Evolutionary conservation across 2,113 vertebrate genomes (phyloP).

Genomic region (Nyctibius bracteatus): DNA sequence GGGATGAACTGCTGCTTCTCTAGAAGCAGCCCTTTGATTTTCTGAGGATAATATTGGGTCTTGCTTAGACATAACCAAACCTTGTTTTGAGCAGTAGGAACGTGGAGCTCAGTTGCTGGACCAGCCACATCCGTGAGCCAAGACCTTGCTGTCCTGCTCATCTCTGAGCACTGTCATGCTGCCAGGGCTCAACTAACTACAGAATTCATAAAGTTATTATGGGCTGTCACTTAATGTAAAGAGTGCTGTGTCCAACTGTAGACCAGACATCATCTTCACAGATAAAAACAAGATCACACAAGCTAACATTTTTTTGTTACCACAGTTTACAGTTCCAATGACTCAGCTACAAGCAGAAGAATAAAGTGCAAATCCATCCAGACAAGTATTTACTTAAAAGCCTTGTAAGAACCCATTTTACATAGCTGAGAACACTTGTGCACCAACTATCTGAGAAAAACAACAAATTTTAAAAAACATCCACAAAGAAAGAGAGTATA

Average conservation of each 20-base stretch:
- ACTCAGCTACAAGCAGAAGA: neutral
- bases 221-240: neutral
- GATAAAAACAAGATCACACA: neutral
- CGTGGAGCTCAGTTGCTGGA: rapidly evolving
- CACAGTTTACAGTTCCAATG: neutral
- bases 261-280: neutral
- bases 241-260: neutral
- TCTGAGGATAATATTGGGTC: neutral
- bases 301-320: neutral
- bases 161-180: neutral
- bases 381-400: neutral
- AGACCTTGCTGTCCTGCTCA: neutral
- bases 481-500: neutral
- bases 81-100: neutral
- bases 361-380: neutral
- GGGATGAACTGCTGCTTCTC: neutral
- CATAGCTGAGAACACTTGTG: neutral
- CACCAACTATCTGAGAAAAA: neutral
- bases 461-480: neutral
- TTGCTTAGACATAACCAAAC: neutral
- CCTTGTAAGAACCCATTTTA: neutral
- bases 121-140: neutral
- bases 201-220: neutral
- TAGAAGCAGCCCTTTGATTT: neutral
- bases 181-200: neutral